A percentile compares a stretch with the other conserved stretches of the same genome.
phyloP scores from a whole-genome alignment of 2,888 invertebrate species.

The Eretmocerus hayati region DNA sequence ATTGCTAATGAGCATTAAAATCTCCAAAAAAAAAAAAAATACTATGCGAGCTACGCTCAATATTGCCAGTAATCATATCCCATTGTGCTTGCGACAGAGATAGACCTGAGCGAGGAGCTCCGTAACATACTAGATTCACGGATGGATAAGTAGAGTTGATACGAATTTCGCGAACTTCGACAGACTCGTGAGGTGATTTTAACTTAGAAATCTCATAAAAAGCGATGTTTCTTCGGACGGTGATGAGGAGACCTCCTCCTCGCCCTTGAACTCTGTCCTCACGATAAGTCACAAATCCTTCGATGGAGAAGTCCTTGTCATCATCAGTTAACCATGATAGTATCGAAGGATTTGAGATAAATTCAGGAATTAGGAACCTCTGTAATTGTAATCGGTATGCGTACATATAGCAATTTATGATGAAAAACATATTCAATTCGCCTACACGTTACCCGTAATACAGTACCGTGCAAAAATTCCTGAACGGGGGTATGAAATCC shows the following conservation, averaged over 20 bases:
- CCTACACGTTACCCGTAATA: too few relatives aligned
- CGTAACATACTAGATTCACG: slow-evolving; percentile 3
- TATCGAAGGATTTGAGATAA: too few relatives aligned
- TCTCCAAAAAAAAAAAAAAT: slow-evolving; percentile 15
- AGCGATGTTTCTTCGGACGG: not conserved
- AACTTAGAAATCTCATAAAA: not conserved
- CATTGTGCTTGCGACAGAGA: slow-evolving; percentile 1
- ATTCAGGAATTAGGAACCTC: too few relatives aligned
- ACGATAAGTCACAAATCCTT: not conserved
- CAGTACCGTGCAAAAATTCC: too few relatives aligned
- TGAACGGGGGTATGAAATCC: too few relatives aligned
- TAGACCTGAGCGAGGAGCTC: slow-evolving; percentile 3
- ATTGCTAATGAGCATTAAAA: slow-evolving; percentile 11
- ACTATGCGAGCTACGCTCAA: not conserved
- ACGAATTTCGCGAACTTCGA: not conserved
- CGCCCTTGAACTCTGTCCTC: not conserved
- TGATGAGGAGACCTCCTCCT: not conserved
- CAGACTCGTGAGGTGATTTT: not conserved
- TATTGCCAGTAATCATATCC: not conserved
- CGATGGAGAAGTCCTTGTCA: not conserved
- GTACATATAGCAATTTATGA: too few relatives aligned
- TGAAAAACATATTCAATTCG: too few relatives aligned
- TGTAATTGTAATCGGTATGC: too few relatives aligned
- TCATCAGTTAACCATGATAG: not conserved
- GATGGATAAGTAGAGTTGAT: not conserved